Conservation (phyloP, 2,113 vertebrate genomes). For the Climacteris rufus region DNA sequence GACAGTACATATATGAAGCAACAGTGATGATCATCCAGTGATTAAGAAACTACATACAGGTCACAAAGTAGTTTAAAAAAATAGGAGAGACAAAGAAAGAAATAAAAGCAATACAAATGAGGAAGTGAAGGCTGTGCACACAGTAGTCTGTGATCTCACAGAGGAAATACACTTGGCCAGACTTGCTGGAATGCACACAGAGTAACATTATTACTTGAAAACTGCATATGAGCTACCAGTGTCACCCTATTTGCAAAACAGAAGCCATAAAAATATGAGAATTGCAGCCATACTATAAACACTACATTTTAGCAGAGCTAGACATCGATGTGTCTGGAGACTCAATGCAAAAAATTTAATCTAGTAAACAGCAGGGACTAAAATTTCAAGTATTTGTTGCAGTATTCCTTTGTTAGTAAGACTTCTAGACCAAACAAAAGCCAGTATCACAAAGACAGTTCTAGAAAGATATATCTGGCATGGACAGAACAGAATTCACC, state of each 20-base stretch:
- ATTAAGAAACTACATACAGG: neutral
- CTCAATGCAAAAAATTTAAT: neutral
- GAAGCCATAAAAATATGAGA: slow-evolving; percentile 1
- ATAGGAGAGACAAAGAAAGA: neutral
- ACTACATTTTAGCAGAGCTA: neutral
- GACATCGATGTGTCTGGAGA: neutral
- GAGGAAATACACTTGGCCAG: slow-evolving; percentile 27
- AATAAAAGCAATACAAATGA: neutral
- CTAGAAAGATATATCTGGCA: neutral
- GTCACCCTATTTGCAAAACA: slow-evolving; percentile 3
- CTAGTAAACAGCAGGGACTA: neutral
- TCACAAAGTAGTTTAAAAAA: neutral
- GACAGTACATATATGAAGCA: neutral
- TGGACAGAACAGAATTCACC: neutral
- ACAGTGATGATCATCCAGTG: neutral
- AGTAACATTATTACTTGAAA: neutral
- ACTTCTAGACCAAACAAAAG: neutral
- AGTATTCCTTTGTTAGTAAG: neutral
- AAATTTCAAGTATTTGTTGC: neutral
- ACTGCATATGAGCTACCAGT: neutral
- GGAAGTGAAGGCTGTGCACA: neutral
- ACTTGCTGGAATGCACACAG: neutral
- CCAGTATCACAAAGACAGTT: neutral
- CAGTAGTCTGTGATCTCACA: neutral
- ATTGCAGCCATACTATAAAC: neutral